Base-by-base conservation (phyloP, 2,888 invertebrate genomes). In the Omphaloscelis lunosa region DNA sequence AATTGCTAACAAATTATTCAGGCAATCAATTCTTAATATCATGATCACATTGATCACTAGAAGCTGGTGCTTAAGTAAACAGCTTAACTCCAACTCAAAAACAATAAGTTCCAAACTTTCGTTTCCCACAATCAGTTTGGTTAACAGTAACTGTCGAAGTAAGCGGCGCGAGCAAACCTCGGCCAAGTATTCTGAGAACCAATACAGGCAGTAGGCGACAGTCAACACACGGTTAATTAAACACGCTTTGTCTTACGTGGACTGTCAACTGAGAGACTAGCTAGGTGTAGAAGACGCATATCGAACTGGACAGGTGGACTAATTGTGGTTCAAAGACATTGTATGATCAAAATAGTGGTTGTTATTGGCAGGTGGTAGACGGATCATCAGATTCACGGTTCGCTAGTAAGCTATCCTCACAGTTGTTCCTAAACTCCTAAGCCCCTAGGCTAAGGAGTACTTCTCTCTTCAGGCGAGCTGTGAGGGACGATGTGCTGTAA, bases 181-280 rank as follows among this genome's bases (percentile, higher is more conserved):
- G 70, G 82, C 86, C 87, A 80, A 87, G 89, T 86, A 87, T 94
- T 94, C 94, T 82, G 75, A 90, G 94, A 93, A 93, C 85, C 87
- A 87, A 87, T 86, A 86, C 86, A 88, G 90, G 89, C 91, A 91
- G 93, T 91, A 91, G 93, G 92, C 90, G 91, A 89, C 86, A 90
- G 92, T 92, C 92, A 93, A 94, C 90, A 93, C 90, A 92, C 92
- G 90, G 86, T 92, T 94, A 93, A 94, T 95, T 94, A 95, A 94
- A 95, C 94, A 95, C 90, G 92, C 94, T 93, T 95, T 95, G 94
- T 95, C 93, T 93, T 89, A 89, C 90, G 92, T 91, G 91, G 89
- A 91, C 91, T 91, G 90, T 85, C 88, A 85, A 89, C 91, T 89
- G 89, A 91, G 83, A 93, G 93, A 94, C 62, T 86, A 93, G 80